These are phyloP conservation scores for Pardosa pseudoannulata DNA, from an alignment of 2,888 invertebrate species.

Conservation along the genomic window DNA sequence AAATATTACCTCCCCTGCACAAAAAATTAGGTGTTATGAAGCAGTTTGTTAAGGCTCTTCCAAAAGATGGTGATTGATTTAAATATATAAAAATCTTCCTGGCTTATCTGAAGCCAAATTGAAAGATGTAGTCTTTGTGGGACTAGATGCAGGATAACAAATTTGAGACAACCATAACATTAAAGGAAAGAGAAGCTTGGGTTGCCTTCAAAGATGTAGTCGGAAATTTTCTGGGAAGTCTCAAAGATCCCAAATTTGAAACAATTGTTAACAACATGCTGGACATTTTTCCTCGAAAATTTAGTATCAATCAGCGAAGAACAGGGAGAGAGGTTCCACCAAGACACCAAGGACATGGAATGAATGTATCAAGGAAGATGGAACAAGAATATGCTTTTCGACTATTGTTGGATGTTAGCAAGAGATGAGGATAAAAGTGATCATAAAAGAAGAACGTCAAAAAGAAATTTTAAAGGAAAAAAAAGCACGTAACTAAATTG, in stretches of 20 bases:
- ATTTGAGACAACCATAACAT: constrained; percentile 57
- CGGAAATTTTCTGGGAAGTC: constrained; percentile 16
- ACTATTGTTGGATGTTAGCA: too few species aligned
- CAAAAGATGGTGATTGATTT: constrained; percentile 69
- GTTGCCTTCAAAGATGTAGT: constrained; percentile 7
- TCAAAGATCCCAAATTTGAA: neutral
- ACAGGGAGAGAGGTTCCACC: too few species aligned
- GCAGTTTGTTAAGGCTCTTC: constrained; percentile 66
- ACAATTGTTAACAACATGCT: neutral
- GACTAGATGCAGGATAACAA: constrained; percentile 64
- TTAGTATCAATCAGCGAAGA: too few species aligned
- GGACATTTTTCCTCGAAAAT: neutral
- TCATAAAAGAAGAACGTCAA: too few species aligned
- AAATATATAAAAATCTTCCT: constrained; percentile 51
- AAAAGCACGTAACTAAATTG: too few species aligned
- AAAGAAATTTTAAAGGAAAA: too few species aligned
- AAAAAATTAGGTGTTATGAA: constrained; percentile 76
- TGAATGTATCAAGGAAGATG: too few species aligned
- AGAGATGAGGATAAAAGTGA: too few species aligned
- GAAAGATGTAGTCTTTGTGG: constrained; percentile 39
- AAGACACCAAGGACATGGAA: too few species aligned
- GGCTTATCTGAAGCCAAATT: constrained; percentile 29
- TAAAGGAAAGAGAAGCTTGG: constrained; percentile 31
- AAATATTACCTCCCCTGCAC: constrained; percentile 73
- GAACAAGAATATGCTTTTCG: too few species aligned